A percentile compares a stretch with the other conserved stretches of the same genome.
These are phyloP conservation scores for Hypomecis punctinalis DNA, from an alignment of 2,888 invertebrate genomes.

Conservation along the genomic window DNA sequence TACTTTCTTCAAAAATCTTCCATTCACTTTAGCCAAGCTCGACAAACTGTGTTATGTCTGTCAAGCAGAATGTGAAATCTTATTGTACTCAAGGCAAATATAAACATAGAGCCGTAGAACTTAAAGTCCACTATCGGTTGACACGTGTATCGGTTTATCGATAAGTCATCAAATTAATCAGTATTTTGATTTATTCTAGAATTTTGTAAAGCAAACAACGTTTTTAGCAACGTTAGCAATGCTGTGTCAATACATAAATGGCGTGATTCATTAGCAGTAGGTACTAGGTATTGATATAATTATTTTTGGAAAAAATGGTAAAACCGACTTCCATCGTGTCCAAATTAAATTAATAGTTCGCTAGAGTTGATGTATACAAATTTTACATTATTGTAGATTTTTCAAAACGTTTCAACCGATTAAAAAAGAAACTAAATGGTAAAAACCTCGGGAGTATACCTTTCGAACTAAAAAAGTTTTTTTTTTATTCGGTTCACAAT, in stretches of 20 bases:
- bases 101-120: conserved; percentile 7
- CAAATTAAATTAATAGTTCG: too few species aligned
- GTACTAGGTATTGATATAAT: too few species aligned
- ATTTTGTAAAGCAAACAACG: neutral
- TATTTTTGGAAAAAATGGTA: too few species aligned
- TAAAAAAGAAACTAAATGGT: too few species aligned
- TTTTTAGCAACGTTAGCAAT: conserved; percentile 1
- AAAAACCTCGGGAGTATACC: too few species aligned
- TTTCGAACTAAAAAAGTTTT: too few species aligned
- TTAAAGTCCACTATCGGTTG: conserved; percentile 30
- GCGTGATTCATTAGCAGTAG: neutral
- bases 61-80: conserved; percentile 27
- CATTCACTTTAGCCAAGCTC: conserved; percentile 14
- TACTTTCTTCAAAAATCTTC: conserved; percentile 20
- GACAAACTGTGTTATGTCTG: conserved; percentile 16
- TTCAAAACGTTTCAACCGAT: too few species aligned
- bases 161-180: conserved; percentile 17
- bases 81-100: conserved; percentile 14
- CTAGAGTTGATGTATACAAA: too few species aligned
- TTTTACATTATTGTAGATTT: too few species aligned
- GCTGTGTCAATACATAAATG: neutral
- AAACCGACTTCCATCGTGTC: too few species aligned
- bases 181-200: conserved; percentile 23
- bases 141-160: conserved; percentile 12
- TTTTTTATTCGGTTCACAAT: too few species aligned